Evolutionary conservation across 2,888 invertebrate species (phyloP), one percentile per base, ranked within the genome.

Genomic region (Dryocosmus kuriphilus): DNA sequence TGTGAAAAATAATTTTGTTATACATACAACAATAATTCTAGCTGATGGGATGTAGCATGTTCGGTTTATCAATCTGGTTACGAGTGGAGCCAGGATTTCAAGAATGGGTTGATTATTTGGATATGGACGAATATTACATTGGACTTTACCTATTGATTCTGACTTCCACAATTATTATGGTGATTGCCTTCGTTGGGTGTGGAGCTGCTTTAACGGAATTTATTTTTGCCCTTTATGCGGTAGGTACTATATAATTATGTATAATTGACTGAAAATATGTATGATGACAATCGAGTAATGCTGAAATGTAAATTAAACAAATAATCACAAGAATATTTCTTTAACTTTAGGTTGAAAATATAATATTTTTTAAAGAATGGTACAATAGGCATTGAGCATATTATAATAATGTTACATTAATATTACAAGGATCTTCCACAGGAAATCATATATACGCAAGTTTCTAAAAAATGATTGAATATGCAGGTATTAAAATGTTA

Each of bases 61-160:
- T 97, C 87, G 96, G 95, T 0, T 92, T 97, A 16, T 95, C 96
- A 79, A 92, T 97, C 75, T 97, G 97, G 97, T 93, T 97, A 83
- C 94, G 96, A 85, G 93, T 96, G 77, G 97, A 98, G 87, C 94
- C 95, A 0, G 96, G 95, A 5, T 96, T 97, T 88, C 95, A 95
- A 87, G 96, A 97, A 86, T 97, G 96, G 96, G 94, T 97, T 84
- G 93, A 93, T 67, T 94, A 95, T 79, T 91, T 98, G 80, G 93
- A 96, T 79, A 94, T 97, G 63, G 92, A 95, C 82, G 93, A 95
- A 80, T 97, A 96, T 91, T 97, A 97, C 93, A 96, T 95, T 80
- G 98, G 97, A 2, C 93, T 96, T 85, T 98, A 97, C 90, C 94
- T 98, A 80, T 93, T 97, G 81, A 94, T 98, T 77, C 93, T 95